phyloP scores from a whole-genome alignment of 2,113 vertebrate genomes.

The Atractosteus spatula region DNA sequence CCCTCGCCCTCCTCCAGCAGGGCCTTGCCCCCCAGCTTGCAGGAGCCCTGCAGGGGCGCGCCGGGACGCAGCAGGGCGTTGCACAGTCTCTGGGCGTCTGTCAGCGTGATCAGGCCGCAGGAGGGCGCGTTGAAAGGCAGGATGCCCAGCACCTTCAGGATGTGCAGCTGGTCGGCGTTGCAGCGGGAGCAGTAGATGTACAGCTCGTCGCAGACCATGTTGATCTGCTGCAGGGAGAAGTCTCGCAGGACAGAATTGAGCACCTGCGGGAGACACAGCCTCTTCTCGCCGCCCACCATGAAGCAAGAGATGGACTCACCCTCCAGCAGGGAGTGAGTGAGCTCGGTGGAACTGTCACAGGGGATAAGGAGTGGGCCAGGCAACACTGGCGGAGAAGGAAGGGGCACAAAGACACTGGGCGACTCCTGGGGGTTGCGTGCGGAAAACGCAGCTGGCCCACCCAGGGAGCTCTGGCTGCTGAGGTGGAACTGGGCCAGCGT shows the following conservation, averaged over 20 bases:
- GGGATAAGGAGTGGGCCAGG: constrained; percentile 91
- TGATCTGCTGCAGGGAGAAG: constrained; percentile 96
- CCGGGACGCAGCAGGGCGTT: constrained; percentile 88
- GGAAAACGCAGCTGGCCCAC: constrained; percentile 94
- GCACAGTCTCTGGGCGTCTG: constrained; percentile 93
- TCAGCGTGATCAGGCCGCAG: constrained; percentile 93
- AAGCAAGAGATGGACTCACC: constrained; percentile 96
- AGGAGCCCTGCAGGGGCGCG: constrained; percentile 70
- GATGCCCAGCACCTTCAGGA: constrained; percentile 94
- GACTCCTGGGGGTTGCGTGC: constrained; percentile 86
- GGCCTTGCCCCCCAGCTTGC: constrained; percentile 74
- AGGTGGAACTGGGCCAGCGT: constrained; percentile 95
- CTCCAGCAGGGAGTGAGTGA: constrained; percentile 89
- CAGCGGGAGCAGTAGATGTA: constrained; percentile 97
- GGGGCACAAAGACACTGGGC: constrained; percentile 74
- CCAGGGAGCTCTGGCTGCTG: constrained; percentile 94
- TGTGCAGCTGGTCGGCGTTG: constrained; percentile 91
- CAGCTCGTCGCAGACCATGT: constrained; percentile 91
- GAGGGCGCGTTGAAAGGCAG: constrained; percentile 95
- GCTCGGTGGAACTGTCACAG: constrained; percentile 92
- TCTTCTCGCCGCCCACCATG: constrained; percentile 93
- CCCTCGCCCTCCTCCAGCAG: constrained; percentile 85
- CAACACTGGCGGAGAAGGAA: constrained; percentile 84
- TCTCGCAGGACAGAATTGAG: constrained; percentile 95
- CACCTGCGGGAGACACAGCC: constrained; percentile 94